Percentiles rank a stretch among this genome's conserved stretches.
Evolutionary conservation across 2,113 vertebrate genomes (phyloP).

Genomic region (Turdus rufiventris): DNA sequence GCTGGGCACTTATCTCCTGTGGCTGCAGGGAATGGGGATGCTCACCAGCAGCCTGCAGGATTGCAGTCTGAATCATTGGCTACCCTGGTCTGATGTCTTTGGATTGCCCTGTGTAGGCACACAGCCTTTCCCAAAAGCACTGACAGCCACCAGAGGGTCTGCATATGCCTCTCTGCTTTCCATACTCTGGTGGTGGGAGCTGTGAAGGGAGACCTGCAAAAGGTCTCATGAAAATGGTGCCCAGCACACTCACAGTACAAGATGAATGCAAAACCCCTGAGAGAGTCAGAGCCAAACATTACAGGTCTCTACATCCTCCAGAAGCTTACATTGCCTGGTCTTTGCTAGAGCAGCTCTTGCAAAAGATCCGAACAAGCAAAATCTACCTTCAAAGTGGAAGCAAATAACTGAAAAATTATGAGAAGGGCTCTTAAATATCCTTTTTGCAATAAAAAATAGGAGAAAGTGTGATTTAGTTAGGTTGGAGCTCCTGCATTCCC

Average conservation of each 20-base stretch:
- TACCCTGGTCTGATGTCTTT: fast-evolving
- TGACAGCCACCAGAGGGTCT: not conserved
- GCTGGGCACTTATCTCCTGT: not conserved
- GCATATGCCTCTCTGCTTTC: not conserved
- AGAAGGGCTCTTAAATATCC: not conserved
- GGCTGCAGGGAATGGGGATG: not conserved
- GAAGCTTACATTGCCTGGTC: not conserved
- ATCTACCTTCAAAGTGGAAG: not conserved
- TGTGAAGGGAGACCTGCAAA: not conserved
- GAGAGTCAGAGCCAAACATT: not conserved
- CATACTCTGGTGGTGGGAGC: not conserved
- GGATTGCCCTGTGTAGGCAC: not conserved
- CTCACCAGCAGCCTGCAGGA: not conserved
- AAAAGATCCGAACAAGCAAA: not conserved
- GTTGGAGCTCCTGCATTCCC: not conserved
- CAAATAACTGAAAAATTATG: not conserved
- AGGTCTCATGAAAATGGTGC: not conserved
- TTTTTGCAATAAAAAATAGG: not conserved
- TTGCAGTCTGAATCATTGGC: not conserved
- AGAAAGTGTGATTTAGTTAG: not conserved
- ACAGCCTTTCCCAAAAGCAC: not conserved
- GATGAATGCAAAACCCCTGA: too few species aligned
- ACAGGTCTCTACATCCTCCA: not conserved
- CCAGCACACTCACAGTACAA: not conserved
- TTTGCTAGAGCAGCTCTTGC: not conserved